Base-by-base conservation (phyloP, 2,797 vertebrate genomes). In the Telmatherina bonti region DNA sequence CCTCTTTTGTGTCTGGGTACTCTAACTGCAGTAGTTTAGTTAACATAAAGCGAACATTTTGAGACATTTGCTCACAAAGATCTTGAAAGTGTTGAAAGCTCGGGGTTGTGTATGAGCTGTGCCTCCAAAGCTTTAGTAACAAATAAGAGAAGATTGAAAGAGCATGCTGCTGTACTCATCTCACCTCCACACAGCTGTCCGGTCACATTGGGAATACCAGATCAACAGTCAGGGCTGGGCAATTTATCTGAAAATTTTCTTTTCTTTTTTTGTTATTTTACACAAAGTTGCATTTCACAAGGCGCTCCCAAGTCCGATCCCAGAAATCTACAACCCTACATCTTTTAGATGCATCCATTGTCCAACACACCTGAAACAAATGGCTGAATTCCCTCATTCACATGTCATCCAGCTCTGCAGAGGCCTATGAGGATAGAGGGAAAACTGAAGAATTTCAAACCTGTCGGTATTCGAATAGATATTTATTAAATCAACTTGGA, bases 1-100 rank as follows among this genome's bases (percentile, higher is more conserved):
- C 8, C 43, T 47, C 9, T 74, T 72, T 5, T 30, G 24, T 20
- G 2, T 74, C 76, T 54, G 36, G 56, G 33, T 52, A 18, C 4
- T 58, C 16, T 4, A 20, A 29, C 38, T 52, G 24, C 20, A n/a
- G 27, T 33, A 35, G 7, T 62, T 77, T 12, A 36, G 52, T 51
- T 27, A 58, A 24, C 20, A 7, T 7, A 13, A 29, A 52, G 8
- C 1, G 2, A 47, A 41, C n/a, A 53, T 65, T 59, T 43, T 60
- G 30, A 54, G 62, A 15, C 18, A 45, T 3, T n/a, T 57, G 57
- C 26, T 59, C 35, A 16, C 35, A 33, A 26, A 41, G 13, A 51
- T 2, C 10, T n/a, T 31, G 43, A 53, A 43, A 31, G 31, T 52
- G 43, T 33, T 41, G 60, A 16, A 52, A n/a, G n/a, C n/a, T n/a